Evolutionary conservation across 2,888 invertebrate species (phyloP).

Genomic region (Heteromyza rotundicornis): DNA sequence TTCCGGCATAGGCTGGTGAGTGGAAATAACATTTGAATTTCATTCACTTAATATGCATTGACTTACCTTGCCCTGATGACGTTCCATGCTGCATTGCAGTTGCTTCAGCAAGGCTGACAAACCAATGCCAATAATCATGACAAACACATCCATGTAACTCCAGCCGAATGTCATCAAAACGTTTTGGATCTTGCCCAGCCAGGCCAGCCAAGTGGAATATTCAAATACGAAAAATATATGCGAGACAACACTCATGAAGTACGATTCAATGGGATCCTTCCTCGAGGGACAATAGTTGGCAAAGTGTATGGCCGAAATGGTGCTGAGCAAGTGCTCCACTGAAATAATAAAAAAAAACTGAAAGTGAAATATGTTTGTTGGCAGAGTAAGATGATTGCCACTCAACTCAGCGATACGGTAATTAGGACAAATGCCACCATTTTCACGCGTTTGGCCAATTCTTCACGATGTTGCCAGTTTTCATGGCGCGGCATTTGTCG

Average conservation of each 20-base stretch:
- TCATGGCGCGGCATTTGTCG: constrained; percentile 38
- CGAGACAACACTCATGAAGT: constrained; percentile 36
- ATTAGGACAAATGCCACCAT: constrained; percentile 44
- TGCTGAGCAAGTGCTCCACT: constrained; percentile 59
- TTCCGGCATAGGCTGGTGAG: constrained; percentile 43
- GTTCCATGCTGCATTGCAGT: constrained; percentile 64
- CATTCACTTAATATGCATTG: neutral
- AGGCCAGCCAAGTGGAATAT: constrained; percentile 51
- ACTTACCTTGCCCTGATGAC: constrained; percentile 22
- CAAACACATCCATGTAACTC: constrained; percentile 76
- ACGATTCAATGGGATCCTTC: constrained; percentile 52
- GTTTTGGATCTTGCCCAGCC: constrained; percentile 63
- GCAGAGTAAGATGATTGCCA: neutral
- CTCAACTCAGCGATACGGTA: constrained; percentile 49
- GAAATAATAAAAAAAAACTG: neutral
- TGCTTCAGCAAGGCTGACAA: constrained; percentile 70
- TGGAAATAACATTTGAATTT: too few species aligned
- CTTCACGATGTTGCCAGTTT: constrained; percentile 38
- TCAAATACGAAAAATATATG: constrained; percentile 50
- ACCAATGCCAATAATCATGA: constrained; percentile 73
- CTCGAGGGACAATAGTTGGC: constrained; percentile 50
- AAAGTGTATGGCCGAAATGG: constrained; percentile 50
- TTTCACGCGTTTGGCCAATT: constrained; percentile 40
- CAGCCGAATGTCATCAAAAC: constrained; percentile 72
- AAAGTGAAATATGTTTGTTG: too few species aligned